A percentile compares a stretch with the other conserved stretches of the same genome.
Evolutionary conservation across 2,797 vertebrate genomes (phyloP).

Genomic region (Myotis myotis): DNA sequence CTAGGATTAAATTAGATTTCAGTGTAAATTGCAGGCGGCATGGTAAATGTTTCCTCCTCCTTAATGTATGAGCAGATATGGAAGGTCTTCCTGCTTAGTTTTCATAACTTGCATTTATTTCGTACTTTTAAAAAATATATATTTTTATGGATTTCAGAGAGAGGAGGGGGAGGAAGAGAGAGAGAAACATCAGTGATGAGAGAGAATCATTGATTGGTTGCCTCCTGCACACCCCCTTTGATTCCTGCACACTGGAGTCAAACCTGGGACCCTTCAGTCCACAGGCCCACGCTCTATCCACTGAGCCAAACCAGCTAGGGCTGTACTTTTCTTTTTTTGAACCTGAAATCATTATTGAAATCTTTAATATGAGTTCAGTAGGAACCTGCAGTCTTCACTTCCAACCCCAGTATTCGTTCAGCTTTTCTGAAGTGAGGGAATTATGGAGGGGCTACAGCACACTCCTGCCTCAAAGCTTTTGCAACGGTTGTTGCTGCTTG

Average conservation of each 20-base stretch:
- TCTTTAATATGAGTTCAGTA: background rate
- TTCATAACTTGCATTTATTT: background rate
- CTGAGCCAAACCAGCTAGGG: too few relatives aligned
- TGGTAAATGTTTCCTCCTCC: background rate
- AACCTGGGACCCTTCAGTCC: too few relatives aligned
- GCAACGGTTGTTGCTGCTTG: background rate
- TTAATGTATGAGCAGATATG: background rate
- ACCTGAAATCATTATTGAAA: background rate
- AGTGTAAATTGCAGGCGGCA: background rate
- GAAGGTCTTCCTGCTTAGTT: slow-evolving; percentile 23
- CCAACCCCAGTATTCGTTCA: background rate
- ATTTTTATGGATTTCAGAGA: too few relatives aligned
- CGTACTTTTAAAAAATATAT: background rate
- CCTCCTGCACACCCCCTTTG: too few relatives aligned
- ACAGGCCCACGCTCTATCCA: too few relatives aligned
- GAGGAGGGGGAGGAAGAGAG: too few relatives aligned
- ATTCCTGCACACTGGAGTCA: too few relatives aligned
- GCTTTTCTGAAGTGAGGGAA: background rate
- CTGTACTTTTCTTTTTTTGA: background rate
- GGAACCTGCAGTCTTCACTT: background rate
- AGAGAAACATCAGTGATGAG: too few relatives aligned
- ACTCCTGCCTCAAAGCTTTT: background rate
- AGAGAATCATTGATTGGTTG: too few relatives aligned
- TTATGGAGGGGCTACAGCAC: background rate
- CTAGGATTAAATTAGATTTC: background rate